Evolutionary conservation across 2,113 vertebrate genomes (phyloP).

Genomic region (Regulus satrapa): DNA sequence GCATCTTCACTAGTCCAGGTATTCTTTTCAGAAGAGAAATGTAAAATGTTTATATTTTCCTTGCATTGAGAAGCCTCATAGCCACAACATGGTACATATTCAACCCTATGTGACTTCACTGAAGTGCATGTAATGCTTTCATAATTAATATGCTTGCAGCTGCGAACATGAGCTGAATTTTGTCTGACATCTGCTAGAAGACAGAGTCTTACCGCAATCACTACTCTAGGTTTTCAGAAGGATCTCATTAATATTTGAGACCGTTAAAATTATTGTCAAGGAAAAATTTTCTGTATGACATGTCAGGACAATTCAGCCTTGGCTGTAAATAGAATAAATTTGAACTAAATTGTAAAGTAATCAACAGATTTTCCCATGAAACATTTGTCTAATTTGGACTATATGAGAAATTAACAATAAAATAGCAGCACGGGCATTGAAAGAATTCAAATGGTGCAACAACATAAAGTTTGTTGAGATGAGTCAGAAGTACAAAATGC

Average conservation of each 20-base stretch:
- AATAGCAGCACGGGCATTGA: not conserved
- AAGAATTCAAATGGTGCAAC: not conserved
- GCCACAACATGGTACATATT: not conserved
- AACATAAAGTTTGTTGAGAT: not conserved
- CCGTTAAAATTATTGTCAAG: not conserved
- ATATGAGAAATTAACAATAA: not conserved
- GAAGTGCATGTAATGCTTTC: not conserved
- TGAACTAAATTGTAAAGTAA: not conserved
- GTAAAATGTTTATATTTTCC: not conserved
- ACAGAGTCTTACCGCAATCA: not conserved
- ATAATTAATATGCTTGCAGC: not conserved
- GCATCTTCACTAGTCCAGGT: not conserved
- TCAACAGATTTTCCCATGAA: not conserved
- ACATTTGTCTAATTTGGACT: not conserved
- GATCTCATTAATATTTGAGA: slow-evolving; percentile 21
- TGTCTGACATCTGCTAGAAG: not conserved
- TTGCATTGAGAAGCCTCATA: not conserved
- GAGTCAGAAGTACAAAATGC: not conserved
- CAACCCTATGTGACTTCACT: not conserved
- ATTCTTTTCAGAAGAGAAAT: not conserved
- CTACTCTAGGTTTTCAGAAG: not conserved
- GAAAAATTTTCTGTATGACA: not conserved
- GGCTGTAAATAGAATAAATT: not conserved
- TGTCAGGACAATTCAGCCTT: not conserved
- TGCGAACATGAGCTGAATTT: slow-evolving; percentile 20